These are phyloP conservation scores for Microcebus ravelobensis DNA, from an alignment of 2,113 vertebrate species.

Conservation along the genomic window DNA sequence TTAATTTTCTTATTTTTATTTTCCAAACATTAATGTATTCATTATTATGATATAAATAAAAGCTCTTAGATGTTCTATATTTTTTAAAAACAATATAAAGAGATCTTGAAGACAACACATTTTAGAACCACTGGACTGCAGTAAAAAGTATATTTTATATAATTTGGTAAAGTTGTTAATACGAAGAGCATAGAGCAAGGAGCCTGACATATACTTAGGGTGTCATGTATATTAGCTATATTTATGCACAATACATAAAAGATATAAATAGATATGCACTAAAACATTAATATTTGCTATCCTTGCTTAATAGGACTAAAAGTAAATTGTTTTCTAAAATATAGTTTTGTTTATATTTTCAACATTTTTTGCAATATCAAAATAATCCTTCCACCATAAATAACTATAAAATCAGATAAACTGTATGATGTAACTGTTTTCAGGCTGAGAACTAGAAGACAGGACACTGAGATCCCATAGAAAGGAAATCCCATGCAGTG, in stretches of 20 bases:
- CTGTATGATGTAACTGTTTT: not conserved
- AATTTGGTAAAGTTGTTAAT: not conserved
- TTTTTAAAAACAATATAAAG: not conserved
- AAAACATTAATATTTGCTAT: not conserved
- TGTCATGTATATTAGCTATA: not conserved
- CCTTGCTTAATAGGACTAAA: not conserved
- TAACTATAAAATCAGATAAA: not conserved
- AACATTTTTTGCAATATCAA: not conserved
- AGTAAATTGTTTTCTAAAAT: not conserved
- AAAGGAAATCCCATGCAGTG: not conserved
- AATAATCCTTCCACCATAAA: not conserved
- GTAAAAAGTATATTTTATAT: not conserved
- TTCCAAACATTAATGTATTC: not conserved
- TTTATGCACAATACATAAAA: not conserved
- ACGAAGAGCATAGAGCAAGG: not conserved
- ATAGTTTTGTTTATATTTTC: not conserved
- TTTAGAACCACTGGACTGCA: not conserved
- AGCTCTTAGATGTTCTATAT: not conserved
- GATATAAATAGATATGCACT: not conserved
- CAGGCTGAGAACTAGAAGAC: rapidly evolving
- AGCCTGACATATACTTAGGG: not conserved
- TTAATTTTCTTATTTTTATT: not conserved
- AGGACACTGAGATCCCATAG: not conserved
- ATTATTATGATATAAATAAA: not conserved
- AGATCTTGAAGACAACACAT: not conserved